phyloP scores from a whole-genome alignment of 1,140 invertebrate genomes.

The Zaprionus ornatus region DNA sequence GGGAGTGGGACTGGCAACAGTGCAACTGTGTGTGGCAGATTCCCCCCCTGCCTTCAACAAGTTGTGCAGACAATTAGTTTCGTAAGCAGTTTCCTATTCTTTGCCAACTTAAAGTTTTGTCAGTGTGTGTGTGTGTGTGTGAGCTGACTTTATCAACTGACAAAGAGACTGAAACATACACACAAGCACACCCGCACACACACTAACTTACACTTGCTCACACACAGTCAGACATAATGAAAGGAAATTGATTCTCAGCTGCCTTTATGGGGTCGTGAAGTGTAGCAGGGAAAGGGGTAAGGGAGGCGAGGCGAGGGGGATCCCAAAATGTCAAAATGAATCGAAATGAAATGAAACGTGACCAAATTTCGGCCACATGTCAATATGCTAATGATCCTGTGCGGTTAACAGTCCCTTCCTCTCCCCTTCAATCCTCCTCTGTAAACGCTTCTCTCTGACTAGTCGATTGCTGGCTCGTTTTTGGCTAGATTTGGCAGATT shows the following conservation, averaged over 20 bases:
- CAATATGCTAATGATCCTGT: slow-evolving; percentile 78
- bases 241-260: slow-evolving; percentile 71
- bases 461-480: background rate
- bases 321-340: slow-evolving; percentile 60
- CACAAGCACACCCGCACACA: background rate
- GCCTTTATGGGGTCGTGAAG: slow-evolving; percentile 16
- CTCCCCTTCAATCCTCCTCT: too few relatives aligned
- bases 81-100: slow-evolving; percentile 52
- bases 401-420: background rate
- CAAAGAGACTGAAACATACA: slow-evolving; percentile 11
- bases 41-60: background rate
- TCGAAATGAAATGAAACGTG: slow-evolving; percentile 81
- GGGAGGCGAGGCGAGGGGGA: background rate
- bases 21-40: slow-evolving; percentile 9
- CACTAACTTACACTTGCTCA: background rate
- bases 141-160: slow-evolving; percentile 8
- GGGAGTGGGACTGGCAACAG: background rate
- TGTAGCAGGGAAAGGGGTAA: too few relatives aligned
- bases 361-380: slow-evolving; percentile 80
- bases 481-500: background rate
- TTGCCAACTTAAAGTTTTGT: slow-evolving; percentile 40
- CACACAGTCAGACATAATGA: slow-evolving; percentile 18
- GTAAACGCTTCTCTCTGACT: background rate
- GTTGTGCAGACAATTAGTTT: slow-evolving; percentile 60
- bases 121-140: slow-evolving; percentile 7